Conservation (phyloP, 2,888 invertebrate genomes). For the Ophion obscuratus region DNA sequence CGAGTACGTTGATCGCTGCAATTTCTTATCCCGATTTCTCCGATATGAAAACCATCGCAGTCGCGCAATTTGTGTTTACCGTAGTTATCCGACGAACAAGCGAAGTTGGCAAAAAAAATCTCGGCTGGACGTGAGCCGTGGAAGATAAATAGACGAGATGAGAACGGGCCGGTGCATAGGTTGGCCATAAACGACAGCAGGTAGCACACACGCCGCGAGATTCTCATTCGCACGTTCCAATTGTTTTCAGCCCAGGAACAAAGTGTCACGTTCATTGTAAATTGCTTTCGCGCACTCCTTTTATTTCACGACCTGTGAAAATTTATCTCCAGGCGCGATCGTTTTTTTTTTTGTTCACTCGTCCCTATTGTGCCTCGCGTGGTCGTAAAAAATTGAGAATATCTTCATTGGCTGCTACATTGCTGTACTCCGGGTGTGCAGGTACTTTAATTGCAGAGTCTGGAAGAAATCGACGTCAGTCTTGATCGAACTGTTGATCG, state of each 20-base stretch:
- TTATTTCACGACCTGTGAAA: not conserved
- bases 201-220: slow-evolving; percentile 41
- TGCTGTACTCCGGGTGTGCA: not conserved
- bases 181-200: slow-evolving; percentile 51
- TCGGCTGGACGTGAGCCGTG: slow-evolving; percentile 8
- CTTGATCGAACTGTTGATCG: slow-evolving; percentile 32
- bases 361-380: slow-evolving; percentile 5
- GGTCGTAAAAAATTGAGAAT: slow-evolving; percentile 17
- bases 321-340: slow-evolving; percentile 6
- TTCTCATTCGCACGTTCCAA: slow-evolving; percentile 54
- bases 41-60: slow-evolving; percentile 23
- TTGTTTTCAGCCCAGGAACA: slow-evolving; percentile 32
- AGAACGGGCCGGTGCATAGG: slow-evolving; percentile 38
- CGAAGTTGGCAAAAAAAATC: not conserved
- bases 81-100: not conserved
- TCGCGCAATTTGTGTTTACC: not conserved
- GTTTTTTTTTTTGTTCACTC: slow-evolving; percentile 24
- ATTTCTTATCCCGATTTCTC: not conserved
- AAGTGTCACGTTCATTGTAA: slow-evolving; percentile 31
- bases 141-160: slow-evolving; percentile 76
- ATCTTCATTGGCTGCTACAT: slow-evolving; percentile 31
- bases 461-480: slow-evolving; percentile 45
- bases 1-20: not conserved
- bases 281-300: slow-evolving; percentile 6
- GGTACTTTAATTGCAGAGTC: slow-evolving; percentile 7